These are phyloP conservation scores for Crossaster papposus DNA, from an alignment of 53 echinoderm and acorn worm genomes.

Conservation along the genomic window DNA sequence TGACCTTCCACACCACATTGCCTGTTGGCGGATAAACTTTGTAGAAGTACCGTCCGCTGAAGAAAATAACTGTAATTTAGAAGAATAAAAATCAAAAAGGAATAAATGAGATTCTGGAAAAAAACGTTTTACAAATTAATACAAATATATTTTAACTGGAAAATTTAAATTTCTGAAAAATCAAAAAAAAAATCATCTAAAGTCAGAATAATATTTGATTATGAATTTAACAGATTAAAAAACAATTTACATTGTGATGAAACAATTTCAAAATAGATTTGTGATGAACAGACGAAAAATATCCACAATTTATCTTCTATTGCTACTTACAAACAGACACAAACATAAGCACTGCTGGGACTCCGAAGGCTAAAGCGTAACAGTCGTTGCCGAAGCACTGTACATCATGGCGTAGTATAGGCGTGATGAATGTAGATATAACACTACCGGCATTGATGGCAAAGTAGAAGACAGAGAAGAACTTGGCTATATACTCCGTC, in stretches of 20 bases:
- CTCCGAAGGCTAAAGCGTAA: constrained; percentile 95
- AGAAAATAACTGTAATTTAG: constrained; percentile 74
- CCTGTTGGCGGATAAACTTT: constrained; percentile 85
- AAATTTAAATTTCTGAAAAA: too few relatives aligned
- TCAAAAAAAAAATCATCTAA: too few relatives aligned
- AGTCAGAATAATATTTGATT: too few relatives aligned
- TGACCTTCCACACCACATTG: constrained; percentile 86
- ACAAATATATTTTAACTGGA: not conserved
- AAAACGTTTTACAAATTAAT: not conserved
- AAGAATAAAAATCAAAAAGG: not conserved
- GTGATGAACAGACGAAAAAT: too few relatives aligned
- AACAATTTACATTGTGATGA: too few relatives aligned
- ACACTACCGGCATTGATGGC: constrained; percentile 95
- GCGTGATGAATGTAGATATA: constrained; percentile 89
- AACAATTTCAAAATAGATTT: too few relatives aligned
- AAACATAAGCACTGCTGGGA: constrained; percentile 88
- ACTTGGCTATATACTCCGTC: constrained; percentile 75
- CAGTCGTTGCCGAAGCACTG: constrained; percentile 96
- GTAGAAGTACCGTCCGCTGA: constrained; percentile 81
- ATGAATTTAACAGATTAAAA: too few relatives aligned
- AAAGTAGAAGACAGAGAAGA: constrained; percentile 98
- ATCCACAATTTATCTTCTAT: not conserved
- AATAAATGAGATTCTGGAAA: not conserved
- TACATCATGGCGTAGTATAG: constrained; percentile 87
- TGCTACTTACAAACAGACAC: constrained; percentile 78